phyloP scores from a whole-genome alignment of 1,140 invertebrate species.

The Ostrea edulis region DNA sequence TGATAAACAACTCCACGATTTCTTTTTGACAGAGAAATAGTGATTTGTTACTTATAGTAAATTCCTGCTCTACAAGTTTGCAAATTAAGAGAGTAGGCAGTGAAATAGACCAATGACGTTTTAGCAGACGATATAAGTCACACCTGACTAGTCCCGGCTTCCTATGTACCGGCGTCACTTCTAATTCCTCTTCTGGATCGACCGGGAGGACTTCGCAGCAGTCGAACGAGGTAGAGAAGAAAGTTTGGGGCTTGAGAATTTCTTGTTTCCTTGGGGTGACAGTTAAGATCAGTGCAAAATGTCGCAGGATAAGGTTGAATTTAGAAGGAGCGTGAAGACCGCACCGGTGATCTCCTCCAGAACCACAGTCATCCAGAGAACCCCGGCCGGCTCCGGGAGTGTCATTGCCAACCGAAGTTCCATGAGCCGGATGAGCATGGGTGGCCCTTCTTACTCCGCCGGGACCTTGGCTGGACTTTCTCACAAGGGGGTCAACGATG shows the following conservation, averaged over 20 bases:
- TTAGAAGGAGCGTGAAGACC: slow-evolving; percentile 27
- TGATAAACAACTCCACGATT: background rate
- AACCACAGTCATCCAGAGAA: slow-evolving; percentile 36
- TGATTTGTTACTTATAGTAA: slow-evolving; percentile 39
- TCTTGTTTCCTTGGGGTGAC: background rate
- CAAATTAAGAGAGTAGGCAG: slow-evolving; percentile 48
- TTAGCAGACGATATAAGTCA: slow-evolving; percentile 54
- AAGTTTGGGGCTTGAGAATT: slow-evolving; percentile 5
- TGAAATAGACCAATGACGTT: slow-evolving; percentile 53
- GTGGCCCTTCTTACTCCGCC: slow-evolving; percentile 6
- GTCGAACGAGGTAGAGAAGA: slow-evolving; percentile 36
- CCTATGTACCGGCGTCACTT: slow-evolving; percentile 44
- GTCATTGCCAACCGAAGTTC: slow-evolving; percentile 12
- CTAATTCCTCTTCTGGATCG: slow-evolving; percentile 33
- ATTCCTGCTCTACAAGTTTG: slow-evolving; percentile 56
- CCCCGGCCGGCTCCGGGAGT: background rate
- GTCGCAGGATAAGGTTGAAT: slow-evolving; percentile 46
- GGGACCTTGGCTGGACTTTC: slow-evolving; percentile 62
- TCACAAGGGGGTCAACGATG: slow-evolving; percentile 72
- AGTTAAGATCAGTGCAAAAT: slow-evolving; percentile 19
- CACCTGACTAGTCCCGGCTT: slow-evolving; percentile 34
- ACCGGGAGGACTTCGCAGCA: slow-evolving; percentile 14
- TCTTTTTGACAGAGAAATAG: background rate
- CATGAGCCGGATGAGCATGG: slow-evolving; percentile 42
- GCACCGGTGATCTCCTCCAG: background rate